phyloP scores from a whole-genome alignment of 2,888 invertebrate genomes.

The Esperia sulphurella region DNA sequence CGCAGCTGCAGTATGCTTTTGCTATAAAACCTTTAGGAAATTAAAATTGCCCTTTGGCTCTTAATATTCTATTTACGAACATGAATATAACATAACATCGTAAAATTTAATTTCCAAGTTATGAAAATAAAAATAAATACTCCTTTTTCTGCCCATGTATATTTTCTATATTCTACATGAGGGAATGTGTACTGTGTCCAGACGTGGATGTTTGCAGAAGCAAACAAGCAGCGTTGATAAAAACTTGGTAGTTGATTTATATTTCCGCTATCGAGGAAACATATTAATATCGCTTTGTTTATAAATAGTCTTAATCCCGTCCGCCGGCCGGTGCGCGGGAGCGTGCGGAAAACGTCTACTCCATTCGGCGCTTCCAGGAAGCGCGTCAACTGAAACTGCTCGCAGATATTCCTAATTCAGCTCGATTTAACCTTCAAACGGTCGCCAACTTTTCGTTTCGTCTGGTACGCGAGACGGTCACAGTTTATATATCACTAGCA shows the following conservation, averaged over 20 bases:
- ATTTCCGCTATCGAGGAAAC: not conserved
- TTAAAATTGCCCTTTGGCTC: constrained; percentile 26
- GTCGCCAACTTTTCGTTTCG: constrained; percentile 43
- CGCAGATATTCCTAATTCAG: constrained; percentile 36
- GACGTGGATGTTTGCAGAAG: not conserved
- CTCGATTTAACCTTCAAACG: constrained; percentile 65
- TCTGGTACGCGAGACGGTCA: constrained; percentile 45
- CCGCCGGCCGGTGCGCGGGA: constrained; percentile 37
- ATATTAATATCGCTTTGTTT: constrained; percentile 21
- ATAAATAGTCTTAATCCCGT: constrained; percentile 45
- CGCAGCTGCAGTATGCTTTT: constrained; percentile 48
- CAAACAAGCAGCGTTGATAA: not conserved
- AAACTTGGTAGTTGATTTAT: not conserved
- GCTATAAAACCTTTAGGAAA: constrained; percentile 35
- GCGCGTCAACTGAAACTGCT: constrained; percentile 34
- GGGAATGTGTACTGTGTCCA: too few relatives aligned
- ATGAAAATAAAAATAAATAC: not conserved
- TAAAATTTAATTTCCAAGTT: not conserved
- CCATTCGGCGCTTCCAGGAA: constrained; percentile 51
- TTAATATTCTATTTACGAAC: not conserved
- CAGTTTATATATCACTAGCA: constrained; percentile 51
- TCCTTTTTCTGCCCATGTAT: not conserved
- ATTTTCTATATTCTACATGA: too few relatives aligned
- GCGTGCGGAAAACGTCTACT: constrained; percentile 43
- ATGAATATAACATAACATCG: not conserved